A percentile compares a stretch with the other conserved stretches of the same genome.
phyloP scores from a whole-genome alignment of 2,797 vertebrate genomes.

The Melanotaenia trifasciata region DNA sequence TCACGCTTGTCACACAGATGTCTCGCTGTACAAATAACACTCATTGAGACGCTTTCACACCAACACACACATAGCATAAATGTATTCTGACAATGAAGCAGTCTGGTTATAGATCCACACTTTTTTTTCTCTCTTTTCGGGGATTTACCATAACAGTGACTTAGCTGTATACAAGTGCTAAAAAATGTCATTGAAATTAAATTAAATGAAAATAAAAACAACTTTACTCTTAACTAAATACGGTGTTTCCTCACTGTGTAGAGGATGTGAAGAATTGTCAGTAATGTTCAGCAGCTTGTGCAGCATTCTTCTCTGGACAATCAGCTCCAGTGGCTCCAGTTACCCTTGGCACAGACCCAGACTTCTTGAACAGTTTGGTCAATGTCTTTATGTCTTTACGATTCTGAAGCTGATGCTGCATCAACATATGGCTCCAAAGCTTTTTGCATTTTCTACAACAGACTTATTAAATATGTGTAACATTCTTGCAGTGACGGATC shows the following conservation, averaged over 20 bases:
- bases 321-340: neutral
- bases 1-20: slow-evolving; percentile 74
- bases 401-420: too few relatives aligned
- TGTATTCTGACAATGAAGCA: slow-evolving; percentile 24
- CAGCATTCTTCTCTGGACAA: neutral
- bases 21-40: slow-evolving; percentile 60
- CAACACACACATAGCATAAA: slow-evolving; percentile 26
- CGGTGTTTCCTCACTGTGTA: neutral
- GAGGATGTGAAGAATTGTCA: too few relatives aligned
- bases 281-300: neutral
- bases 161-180: neutral
- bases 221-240: neutral
- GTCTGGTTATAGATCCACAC: neutral
- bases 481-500: too few relatives aligned
- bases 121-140: neutral
- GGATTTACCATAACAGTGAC: neutral
- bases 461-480: too few relatives aligned
- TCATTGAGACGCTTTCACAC: slow-evolving; percentile 18
- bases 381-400: neutral
- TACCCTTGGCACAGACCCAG: neutral
- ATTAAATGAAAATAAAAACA: too few relatives aligned
- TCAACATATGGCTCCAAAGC: too few relatives aligned
- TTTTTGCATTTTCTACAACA: too few relatives aligned
- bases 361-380: neutral
- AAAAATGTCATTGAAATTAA: slow-evolving; percentile 1